phyloP scores from a whole-genome alignment of 2,888 invertebrate genomes.

The Lithophane leautieri region DNA sequence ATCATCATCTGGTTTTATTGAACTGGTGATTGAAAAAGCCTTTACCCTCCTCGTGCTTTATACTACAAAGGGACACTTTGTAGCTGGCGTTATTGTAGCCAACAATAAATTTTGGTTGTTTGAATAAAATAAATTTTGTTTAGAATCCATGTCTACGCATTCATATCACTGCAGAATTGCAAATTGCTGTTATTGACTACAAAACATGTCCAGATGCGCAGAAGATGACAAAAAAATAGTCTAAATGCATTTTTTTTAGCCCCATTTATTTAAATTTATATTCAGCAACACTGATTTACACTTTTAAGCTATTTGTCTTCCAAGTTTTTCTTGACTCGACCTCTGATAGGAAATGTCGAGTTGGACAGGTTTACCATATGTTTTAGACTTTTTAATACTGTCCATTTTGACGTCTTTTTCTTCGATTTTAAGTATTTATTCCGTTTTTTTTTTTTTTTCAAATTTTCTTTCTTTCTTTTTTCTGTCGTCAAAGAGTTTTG shows the following conservation, averaged over 20 bases:
- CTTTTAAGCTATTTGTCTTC: constrained; percentile 45
- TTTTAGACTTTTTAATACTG: constrained; percentile 43
- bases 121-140: constrained; percentile 22
- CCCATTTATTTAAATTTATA: constrained; percentile 55
- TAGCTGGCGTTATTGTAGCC: neutral
- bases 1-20: neutral
- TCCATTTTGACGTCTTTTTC: constrained; percentile 34
- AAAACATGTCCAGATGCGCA: constrained; percentile 52
- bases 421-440: constrained; percentile 7
- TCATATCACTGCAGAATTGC: constrained; percentile 39
- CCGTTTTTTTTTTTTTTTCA: neutral
- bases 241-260: constrained; percentile 56
- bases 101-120: neutral
- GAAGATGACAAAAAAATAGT: constrained; percentile 51
- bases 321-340: constrained; percentile 20
- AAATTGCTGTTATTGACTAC: constrained; percentile 37
- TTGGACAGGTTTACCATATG: constrained; percentile 33
- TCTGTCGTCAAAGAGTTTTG: neutral
- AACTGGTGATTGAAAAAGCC: neutral
- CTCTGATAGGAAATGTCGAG: constrained; percentile 49
- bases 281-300: constrained; percentile 43
- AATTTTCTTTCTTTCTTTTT: neutral
- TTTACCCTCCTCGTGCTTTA: neutral
- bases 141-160: constrained; percentile 16
- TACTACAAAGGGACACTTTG: too few relatives aligned